Evolutionary conservation across 2,888 invertebrate genomes (phyloP).

Genomic region (Cephus sareptanus): DNA sequence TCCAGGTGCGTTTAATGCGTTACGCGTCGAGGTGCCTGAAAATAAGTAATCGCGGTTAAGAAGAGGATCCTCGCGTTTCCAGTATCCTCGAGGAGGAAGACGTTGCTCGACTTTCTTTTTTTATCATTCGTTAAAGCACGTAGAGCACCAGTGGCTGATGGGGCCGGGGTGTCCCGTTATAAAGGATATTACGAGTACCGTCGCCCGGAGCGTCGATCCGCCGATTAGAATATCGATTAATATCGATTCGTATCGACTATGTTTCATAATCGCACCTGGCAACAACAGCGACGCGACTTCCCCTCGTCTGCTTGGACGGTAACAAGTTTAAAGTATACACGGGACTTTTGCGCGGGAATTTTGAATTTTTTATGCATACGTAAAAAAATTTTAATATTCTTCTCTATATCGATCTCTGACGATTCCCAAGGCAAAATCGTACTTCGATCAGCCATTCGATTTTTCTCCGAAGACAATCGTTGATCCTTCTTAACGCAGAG

Average conservation of each 20-base stretch:
- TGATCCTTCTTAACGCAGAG: background rate
- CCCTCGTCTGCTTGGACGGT: background rate
- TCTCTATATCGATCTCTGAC: background rate
- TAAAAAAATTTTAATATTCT: background rate
- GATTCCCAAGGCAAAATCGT: background rate
- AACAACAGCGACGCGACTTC: background rate
- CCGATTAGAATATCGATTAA: slow-evolving; percentile 61
- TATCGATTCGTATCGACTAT: slow-evolving; percentile 36
- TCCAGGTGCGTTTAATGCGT: background rate
- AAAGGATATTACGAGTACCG: slow-evolving; percentile 49
- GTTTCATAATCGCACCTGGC: slow-evolving; percentile 22
- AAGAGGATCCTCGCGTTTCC: slow-evolving; percentile 57
- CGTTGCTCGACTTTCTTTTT: background rate
- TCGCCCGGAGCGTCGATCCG: slow-evolving; percentile 51
- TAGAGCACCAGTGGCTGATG: slow-evolving; percentile 13
- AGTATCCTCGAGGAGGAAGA: slow-evolving; percentile 66
- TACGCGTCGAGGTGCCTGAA: background rate
- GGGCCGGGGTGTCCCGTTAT: slow-evolving; percentile 47
- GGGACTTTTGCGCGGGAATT: background rate
- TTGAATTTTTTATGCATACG: background rate
- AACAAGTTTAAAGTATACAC: no score
- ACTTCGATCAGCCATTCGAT: background rate
- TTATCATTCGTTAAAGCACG: background rate
- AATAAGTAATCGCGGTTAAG: background rate
- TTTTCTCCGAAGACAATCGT: background rate